Evolutionary conservation across 2,797 vertebrate species (phyloP).

Genomic region (Rhinogobio ventralis): DNA sequence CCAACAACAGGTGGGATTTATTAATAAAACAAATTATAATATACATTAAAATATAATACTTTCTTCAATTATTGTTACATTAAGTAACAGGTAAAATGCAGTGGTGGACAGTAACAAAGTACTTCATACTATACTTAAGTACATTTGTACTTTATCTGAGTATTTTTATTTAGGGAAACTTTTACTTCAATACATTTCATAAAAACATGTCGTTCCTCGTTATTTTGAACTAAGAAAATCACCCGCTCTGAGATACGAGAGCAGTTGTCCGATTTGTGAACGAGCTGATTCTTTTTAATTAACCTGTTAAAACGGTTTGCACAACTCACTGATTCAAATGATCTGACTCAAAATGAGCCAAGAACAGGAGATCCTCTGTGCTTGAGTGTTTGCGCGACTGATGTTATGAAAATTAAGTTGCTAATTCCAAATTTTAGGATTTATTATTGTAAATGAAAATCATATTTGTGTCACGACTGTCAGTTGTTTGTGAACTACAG

Average conservation of each 20-base stretch:
- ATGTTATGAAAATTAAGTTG: neutral
- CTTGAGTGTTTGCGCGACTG: too few species aligned
- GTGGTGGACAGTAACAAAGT: neutral
- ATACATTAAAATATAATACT: neutral
- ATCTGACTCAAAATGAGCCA: neutral
- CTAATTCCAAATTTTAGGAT: neutral
- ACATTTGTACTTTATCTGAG: too few species aligned
- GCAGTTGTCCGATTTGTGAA: too few species aligned
- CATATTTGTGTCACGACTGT: too few species aligned
- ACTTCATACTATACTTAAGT: neutral
- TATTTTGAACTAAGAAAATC: too few species aligned
- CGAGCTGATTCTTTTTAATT: too few species aligned
- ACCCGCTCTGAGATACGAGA: too few species aligned
- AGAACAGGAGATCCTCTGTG: neutral
- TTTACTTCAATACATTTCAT: neutral
- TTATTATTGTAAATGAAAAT: neutral
- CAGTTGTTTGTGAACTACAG: too few species aligned
- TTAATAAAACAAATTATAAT: neutral
- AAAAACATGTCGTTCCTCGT: too few species aligned
- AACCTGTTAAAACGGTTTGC: too few species aligned
- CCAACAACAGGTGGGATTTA: conserved; percentile 73
- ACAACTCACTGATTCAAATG: neutral
- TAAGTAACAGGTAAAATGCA: neutral
- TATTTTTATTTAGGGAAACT: neutral
- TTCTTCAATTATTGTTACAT: neutral